Percentiles rank a stretch among this genome's conserved stretches.
Evolutionary conservation across 2,113 vertebrate genomes (phyloP).

Genomic region (Heterochromis multidens): DNA sequence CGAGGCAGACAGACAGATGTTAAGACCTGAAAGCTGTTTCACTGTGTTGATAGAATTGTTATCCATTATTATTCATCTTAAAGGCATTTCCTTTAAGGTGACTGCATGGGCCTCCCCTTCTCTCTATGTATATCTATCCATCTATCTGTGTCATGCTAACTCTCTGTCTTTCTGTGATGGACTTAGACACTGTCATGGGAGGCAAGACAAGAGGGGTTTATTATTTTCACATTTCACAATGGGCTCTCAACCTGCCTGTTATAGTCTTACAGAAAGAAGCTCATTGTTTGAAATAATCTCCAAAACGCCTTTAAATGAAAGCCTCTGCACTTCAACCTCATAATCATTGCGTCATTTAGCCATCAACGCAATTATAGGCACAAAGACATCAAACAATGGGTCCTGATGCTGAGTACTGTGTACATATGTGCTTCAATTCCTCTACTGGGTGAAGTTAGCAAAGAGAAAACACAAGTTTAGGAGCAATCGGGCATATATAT

Average conservation of each 20-base stretch:
- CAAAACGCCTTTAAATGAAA: conserved; percentile 39
- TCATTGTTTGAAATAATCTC: conserved; percentile 36
- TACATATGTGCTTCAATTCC: not conserved
- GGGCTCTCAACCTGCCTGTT: not conserved
- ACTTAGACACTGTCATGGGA: conserved; percentile 2
- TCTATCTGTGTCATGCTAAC: conserved; percentile 24
- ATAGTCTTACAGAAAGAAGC: conserved; percentile 9
- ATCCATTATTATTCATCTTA: conserved; percentile 11
- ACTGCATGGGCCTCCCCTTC: not conserved
- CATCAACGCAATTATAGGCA: conserved; percentile 43
- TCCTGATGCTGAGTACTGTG: conserved; percentile 19
- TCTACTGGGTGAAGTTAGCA: not conserved
- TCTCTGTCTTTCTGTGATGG: not conserved
- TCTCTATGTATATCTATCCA: not conserved
- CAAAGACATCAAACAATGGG: conserved; percentile 28
- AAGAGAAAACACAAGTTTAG: not conserved
- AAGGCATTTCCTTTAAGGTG: conserved; percentile 51
- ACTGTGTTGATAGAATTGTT: conserved; percentile 31
- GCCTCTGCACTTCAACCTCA: conserved; percentile 48
- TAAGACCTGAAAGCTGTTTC: not conserved
- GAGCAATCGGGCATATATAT: not conserved
- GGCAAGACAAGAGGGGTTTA: not conserved
- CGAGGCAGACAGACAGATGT: not conserved
- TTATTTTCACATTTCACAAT: conserved; percentile 25
- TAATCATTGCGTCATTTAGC: conserved; percentile 49